These are phyloP conservation scores for Timema podura DNA, from an alignment of 2,888 invertebrate species.

Conservation along the genomic window DNA sequence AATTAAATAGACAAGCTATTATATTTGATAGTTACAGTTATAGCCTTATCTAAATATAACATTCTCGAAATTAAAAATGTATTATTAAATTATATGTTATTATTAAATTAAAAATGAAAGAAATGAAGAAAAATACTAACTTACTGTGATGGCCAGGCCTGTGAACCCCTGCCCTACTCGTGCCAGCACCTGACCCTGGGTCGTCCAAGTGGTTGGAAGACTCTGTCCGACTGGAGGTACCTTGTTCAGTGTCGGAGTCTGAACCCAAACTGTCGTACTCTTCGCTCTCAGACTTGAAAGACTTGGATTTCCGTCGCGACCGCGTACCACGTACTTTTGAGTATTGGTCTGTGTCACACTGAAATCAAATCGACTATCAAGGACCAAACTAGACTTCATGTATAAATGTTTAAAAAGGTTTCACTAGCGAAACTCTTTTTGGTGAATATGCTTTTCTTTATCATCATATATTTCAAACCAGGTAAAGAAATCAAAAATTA, in stretches of 20 bases:
- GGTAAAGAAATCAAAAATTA: too few species aligned
- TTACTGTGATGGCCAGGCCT: constrained; percentile 52
- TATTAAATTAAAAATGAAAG: constrained; percentile 9
- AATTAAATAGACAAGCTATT: too few species aligned
- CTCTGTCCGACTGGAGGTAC: constrained; percentile 51
- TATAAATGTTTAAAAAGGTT: too few species aligned
- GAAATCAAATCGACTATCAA: too few species aligned
- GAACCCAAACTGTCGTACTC: constrained; percentile 55
- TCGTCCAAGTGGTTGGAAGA: constrained; percentile 50
- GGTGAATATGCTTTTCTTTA: too few species aligned
- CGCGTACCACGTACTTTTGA: constrained; percentile 41
- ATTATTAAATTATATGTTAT: not conserved
- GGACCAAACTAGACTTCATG: too few species aligned
- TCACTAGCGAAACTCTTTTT: too few species aligned
- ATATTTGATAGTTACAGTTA: too few species aligned
- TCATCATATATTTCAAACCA: too few species aligned
- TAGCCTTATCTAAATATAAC: too few species aligned
- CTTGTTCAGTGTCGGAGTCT: constrained; percentile 58
- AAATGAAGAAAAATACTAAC: constrained; percentile 52
- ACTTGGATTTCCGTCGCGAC: constrained; percentile 48
- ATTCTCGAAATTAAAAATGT: too few species aligned
- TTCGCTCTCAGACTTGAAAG: constrained; percentile 54
- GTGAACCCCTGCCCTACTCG: constrained; percentile 23
- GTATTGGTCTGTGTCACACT: constrained; percentile 43
- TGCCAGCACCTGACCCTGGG: constrained; percentile 37